phyloP scores from a whole-genome alignment of 1,140 invertebrate genomes.

The Drosophila orosa region DNA sequence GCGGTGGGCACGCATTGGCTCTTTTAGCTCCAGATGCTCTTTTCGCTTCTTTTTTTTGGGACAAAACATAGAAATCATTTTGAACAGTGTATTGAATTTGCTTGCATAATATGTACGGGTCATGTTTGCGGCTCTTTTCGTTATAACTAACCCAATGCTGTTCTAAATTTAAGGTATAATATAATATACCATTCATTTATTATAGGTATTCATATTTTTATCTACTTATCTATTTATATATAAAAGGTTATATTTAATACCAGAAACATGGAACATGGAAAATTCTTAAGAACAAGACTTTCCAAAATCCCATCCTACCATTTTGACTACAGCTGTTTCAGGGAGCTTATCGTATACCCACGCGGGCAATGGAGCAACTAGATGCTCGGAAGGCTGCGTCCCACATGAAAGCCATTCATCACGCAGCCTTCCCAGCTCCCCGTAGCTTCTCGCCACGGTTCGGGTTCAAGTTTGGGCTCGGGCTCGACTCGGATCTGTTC shows the following conservation, averaged over 20 bases:
- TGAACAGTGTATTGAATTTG: no score
- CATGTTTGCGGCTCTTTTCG: no score
- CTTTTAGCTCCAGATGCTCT: not conserved
- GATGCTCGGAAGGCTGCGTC: slow-evolving; percentile 61
- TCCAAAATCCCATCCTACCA: slow-evolving; percentile 2
- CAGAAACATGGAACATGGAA: no score
- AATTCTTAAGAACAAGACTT: no score
- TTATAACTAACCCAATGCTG: no score
- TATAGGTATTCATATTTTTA: no score
- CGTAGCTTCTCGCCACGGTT: slow-evolving; percentile 9
- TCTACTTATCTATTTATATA: not conserved
- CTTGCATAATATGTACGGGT: no score
- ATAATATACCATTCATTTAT: no score
- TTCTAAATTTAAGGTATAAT: no score
- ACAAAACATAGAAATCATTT: no score
- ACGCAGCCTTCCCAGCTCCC: slow-evolving; percentile 27
- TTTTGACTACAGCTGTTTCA: slow-evolving; percentile 10
- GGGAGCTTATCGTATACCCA: slow-evolving; percentile 48
- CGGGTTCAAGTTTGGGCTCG: slow-evolving; percentile 22
- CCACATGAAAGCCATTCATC: slow-evolving; percentile 81
- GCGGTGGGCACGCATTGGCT: not conserved
- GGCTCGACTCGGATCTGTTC: slow-evolving; percentile 34
- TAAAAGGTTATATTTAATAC: no score
- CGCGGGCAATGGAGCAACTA: slow-evolving; percentile 34
- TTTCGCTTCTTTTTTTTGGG: not conserved